Evolutionary conservation across 2,888 invertebrate genomes (phyloP), one percentile per base, ranked within the genome.

Genomic region (Diarsia rubi): DNA sequence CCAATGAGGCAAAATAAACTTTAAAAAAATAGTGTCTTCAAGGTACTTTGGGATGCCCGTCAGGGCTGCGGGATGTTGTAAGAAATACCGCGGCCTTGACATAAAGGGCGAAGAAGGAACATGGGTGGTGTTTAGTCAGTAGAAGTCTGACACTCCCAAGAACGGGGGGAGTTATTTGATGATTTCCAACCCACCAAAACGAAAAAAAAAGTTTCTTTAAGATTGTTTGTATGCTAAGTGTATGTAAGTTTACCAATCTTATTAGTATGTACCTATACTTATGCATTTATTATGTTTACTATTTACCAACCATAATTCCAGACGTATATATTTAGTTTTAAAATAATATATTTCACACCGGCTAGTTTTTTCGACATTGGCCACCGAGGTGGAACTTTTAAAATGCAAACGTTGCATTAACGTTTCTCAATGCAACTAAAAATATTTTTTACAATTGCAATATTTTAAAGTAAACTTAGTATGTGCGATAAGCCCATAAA

Each of bases 401-500:
- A 64, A 60, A 73, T 42, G 27, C 45, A 64, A 63, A 70, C 42
- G 45, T 75, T 75, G 63, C 59, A 66, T 72, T 37, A 52, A 57
- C 69, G 65, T 79, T 73, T 69, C 73, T 60, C 37, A 79, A 85
- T 69, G 66, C 77, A 77, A 11, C 77, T 14, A 62, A 42, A 37
- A 60, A 70, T 73, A 64, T n/a, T 74, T 74, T 81, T 66, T 31
- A 75, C 44, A 73, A 73, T 69, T 75, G 64, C 59, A 69, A 72
- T 67, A 80, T 73, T 60, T 79, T 72, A 45, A 78, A 75, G 45
- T 60, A 54, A 54, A 75, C 65, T 74, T 75, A 60, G 52, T 78
- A 57, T 74, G 68, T 72, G 47, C 45, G 79, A 74, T 78, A 75
- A 74, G 66, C 76, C 54, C 70, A 68, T 81, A 79, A 74, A 75